Evolutionary conservation across 2,888 invertebrate species (phyloP).

Genomic region (Hypena proboscidalis): DNA sequence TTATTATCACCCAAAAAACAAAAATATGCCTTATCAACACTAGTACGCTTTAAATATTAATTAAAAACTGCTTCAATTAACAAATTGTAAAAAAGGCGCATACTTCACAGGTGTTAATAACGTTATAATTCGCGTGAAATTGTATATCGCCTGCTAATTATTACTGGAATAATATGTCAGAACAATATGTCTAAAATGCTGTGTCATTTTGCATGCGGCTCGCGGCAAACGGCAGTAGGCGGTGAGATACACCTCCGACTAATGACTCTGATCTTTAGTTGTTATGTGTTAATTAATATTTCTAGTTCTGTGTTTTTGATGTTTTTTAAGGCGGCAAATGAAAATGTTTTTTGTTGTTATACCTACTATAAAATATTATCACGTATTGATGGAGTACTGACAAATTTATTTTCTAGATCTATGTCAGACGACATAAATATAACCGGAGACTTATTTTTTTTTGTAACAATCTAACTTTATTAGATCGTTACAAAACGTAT

Average conservation of each 20-base stretch:
- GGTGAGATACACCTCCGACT: constrained; percentile 5
- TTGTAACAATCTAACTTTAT: too few relatives aligned
- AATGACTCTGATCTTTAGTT: constrained; percentile 30
- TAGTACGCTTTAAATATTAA: constrained; percentile 1
- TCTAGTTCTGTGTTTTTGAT: constrained; percentile 5
- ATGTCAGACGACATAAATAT: too few relatives aligned
- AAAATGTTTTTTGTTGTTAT: too few relatives aligned
- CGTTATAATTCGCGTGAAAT: constrained; percentile 77
- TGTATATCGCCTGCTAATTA: constrained; percentile 70
- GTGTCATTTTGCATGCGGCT: constrained; percentile 31
- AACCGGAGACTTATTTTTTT: too few relatives aligned
- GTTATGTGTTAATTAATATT: constrained; percentile 36
- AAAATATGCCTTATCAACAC: too few relatives aligned
- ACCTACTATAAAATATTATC: too few relatives aligned
- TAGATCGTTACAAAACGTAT: too few relatives aligned
- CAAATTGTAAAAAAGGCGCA: constrained; percentile 25
- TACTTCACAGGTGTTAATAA: constrained; percentile 48
- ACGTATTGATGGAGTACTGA: too few relatives aligned
- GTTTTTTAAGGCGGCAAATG: too few relatives aligned
- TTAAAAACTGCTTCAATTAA: constrained; percentile 23
- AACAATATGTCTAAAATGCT: constrained; percentile 56
- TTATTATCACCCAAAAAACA: too few relatives aligned
- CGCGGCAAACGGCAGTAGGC: constrained; percentile 18
- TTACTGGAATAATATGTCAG: constrained; percentile 41
- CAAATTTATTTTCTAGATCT: too few relatives aligned